These are phyloP conservation scores for Protomyctophum bolini DNA, from an alignment of 2,113 vertebrate species.

Conservation along the genomic window DNA sequence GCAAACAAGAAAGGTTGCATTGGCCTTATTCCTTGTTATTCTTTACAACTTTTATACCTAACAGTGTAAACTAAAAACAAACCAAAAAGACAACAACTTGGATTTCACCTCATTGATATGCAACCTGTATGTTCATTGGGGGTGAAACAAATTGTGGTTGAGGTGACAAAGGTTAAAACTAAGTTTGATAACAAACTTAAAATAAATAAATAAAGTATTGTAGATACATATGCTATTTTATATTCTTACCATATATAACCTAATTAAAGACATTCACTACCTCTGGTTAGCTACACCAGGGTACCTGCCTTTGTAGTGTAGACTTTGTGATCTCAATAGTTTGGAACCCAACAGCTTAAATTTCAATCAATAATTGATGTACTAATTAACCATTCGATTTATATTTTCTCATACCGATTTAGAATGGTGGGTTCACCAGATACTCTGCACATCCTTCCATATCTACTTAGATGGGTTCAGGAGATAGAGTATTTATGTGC, in stretches of 20 bases:
- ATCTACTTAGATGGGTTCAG: slow-evolving; percentile 11
- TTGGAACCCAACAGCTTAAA: neutral
- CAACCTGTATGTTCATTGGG: slow-evolving; percentile 44
- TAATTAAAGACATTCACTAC: neutral
- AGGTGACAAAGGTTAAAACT: slow-evolving; percentile 25
- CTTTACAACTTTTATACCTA: neutral
- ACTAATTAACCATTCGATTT: neutral
- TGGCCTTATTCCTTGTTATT: slow-evolving; percentile 5
- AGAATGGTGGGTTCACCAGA: slow-evolving; percentile 5
- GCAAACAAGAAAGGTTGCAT: slow-evolving; percentile 43
- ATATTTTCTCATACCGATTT: neutral
- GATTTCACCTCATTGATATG: slow-evolving; percentile 60
- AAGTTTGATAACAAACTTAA: slow-evolving; percentile 29
- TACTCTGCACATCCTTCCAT: slow-evolving; percentile 23
- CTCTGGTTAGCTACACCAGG: neutral
- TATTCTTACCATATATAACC: neutral
- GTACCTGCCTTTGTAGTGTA: no score
- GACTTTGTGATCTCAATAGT: slow-evolving; percentile 11
- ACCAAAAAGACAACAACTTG: neutral
- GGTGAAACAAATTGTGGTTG: slow-evolving; percentile 2
- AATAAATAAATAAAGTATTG: slow-evolving; percentile 6
- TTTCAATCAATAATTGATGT: slow-evolving; percentile 6
- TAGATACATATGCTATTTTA: neutral
- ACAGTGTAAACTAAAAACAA: slow-evolving; percentile 4
- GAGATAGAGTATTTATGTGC: slow-evolving; percentile 42